Evolutionary conservation across 92 coral and sea anemone species (phyloP).

Genomic region (Plumapathes pennacea): DNA sequence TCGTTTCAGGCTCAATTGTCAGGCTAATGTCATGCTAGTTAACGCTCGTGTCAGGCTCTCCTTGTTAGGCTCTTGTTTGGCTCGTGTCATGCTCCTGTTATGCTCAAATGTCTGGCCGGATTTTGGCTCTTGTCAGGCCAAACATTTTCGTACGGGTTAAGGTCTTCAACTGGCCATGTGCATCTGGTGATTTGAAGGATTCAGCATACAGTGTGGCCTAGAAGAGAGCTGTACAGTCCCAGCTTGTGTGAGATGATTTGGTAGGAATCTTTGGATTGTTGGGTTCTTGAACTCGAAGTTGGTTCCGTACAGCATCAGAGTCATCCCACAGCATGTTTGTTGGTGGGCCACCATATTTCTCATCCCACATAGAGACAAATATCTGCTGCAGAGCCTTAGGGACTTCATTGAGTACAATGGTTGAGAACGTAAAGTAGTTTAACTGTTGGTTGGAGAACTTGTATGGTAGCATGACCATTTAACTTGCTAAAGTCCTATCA

Average conservation of each 20-base stretch:
- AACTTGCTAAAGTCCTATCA: no score
- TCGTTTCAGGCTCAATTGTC: no score
- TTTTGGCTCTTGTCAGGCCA: no score
- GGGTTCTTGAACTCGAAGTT: constrained; percentile 6
- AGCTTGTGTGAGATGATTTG: constrained; percentile 5
- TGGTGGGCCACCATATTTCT: constrained; percentile 20
- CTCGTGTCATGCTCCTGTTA: no score
- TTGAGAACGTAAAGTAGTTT: constrained; percentile 45
- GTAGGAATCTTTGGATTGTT: neutral
- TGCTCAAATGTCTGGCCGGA: no score
- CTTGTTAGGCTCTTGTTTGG: no score
- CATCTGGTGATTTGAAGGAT: neutral
- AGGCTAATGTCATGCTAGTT: no score
- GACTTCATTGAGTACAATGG: constrained; percentile 49
- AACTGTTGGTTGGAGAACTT: constrained; percentile 40
- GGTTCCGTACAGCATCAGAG: constrained; percentile 38
- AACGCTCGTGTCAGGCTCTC: no score
- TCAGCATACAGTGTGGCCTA: constrained; percentile 10
- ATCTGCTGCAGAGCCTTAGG: constrained; percentile 27
- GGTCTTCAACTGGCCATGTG: no score
- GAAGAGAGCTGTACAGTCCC: constrained; percentile 29
- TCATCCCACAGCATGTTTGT: constrained; percentile 58
- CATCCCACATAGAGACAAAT: constrained; percentile 53
- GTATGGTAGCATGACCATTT: no score
- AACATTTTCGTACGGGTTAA: no score